phyloP scores from a whole-genome alignment of 1,140 invertebrate genomes.

The Lepeophtheirus salmonis region DNA sequence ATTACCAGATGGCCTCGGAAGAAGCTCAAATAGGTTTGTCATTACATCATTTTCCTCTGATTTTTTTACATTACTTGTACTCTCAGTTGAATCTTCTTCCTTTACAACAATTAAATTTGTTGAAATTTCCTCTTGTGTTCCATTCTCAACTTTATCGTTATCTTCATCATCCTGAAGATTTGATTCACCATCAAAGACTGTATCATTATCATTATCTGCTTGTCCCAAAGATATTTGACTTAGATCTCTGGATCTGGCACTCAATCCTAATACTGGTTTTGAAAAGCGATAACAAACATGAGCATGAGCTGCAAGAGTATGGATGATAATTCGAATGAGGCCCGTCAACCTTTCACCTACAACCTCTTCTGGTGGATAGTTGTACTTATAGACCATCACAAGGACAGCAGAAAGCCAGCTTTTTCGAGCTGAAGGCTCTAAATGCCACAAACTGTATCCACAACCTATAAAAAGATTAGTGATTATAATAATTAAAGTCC shows the following conservation, averaged over 20 bases:
- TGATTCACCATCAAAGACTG: constrained; percentile 8
- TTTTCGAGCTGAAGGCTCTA: constrained; percentile 60
- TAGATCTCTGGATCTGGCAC: constrained; percentile 18
- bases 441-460: constrained; percentile 54
- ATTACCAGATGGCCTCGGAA: neutral
- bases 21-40: constrained; percentile 1
- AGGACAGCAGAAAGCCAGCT: constrained; percentile 81
- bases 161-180: neutral
- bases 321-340: constrained; percentile 74
- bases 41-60: neutral
- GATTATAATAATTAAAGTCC: constrained; percentile 24
- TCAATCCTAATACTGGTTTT: constrained; percentile 35
- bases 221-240: constrained; percentile 19
- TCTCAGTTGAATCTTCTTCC: neutral
- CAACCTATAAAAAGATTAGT: constrained; percentile 34
- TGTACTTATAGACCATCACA: constrained; percentile 89
- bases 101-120: neutral
- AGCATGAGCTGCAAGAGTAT: constrained; percentile 74
- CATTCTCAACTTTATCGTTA: neutral
- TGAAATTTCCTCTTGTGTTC: neutral
- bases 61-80: too few species aligned
- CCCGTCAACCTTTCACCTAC: constrained; percentile 42
- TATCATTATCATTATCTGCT: constrained; percentile 5
- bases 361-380: neutral
- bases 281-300: constrained; percentile 63